Conservation (phyloP, 2,113 vertebrate species). For the Siphamia tubifer region DNA sequence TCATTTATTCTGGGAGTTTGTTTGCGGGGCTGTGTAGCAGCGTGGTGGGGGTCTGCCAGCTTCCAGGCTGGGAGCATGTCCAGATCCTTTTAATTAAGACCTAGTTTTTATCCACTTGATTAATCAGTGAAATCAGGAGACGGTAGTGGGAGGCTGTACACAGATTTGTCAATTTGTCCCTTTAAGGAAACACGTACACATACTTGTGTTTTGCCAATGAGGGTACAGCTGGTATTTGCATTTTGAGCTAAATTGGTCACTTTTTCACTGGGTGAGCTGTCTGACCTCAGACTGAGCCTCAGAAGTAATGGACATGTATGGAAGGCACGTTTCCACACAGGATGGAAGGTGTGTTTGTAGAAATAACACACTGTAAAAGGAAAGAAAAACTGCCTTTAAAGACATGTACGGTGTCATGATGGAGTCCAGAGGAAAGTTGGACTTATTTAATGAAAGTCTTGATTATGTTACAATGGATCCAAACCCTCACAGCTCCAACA, state of each 20-base stretch:
- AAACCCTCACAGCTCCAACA: too few relatives aligned
- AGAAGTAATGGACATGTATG: constrained; percentile 40
- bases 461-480: too few relatives aligned
- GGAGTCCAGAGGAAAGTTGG: too few relatives aligned
- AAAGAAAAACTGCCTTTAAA: background rate
- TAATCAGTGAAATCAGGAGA: constrained; percentile 79
- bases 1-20: constrained; percentile 68
- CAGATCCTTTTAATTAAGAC: constrained; percentile 79
- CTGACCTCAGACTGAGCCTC: constrained; percentile 67
- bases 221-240: constrained; percentile 69
- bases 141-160: constrained; percentile 70
- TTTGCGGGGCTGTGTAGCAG: constrained; percentile 51
- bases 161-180: constrained; percentile 79
- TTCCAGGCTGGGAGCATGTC: constrained; percentile 69
- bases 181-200: constrained; percentile 62
- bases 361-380: too few relatives aligned
- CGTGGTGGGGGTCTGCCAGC: constrained; percentile 69
- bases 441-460: too few relatives aligned
- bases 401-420: too few relatives aligned
- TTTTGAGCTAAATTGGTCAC: constrained; percentile 77
- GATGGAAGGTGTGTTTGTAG: constrained; percentile 3
- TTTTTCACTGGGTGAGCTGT: constrained; percentile 76
- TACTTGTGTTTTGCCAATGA: constrained; percentile 66
- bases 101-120: constrained; percentile 78
- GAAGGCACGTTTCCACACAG: constrained; percentile 8